These are phyloP conservation scores for Herpetotheres cachinnans DNA, from an alignment of 2,113 vertebrate genomes.

Conservation along the genomic window DNA sequence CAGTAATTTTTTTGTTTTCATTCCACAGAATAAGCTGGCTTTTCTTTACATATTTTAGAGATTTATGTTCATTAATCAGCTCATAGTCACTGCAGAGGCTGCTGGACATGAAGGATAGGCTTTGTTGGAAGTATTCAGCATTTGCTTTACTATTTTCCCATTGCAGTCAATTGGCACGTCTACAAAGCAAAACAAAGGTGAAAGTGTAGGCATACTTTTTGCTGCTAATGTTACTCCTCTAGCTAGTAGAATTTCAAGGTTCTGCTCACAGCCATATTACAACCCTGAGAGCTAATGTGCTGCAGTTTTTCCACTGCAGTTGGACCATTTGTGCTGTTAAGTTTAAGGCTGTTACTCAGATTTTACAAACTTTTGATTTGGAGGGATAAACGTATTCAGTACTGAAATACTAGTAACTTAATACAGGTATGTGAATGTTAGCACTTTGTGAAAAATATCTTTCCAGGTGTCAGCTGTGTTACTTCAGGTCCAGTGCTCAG, in stretches of 20 bases:
- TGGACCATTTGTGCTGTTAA: neutral
- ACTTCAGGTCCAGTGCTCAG: neutral
- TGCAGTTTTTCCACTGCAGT: neutral
- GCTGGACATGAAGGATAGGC: neutral
- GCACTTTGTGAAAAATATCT: neutral
- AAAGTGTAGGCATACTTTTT: neutral
- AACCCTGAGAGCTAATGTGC: neutral
- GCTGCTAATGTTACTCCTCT: neutral
- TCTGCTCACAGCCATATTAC: neutral
- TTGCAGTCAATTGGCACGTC: neutral
- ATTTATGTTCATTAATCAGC: neutral
- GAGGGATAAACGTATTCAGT: neutral
- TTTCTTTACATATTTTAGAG: neutral
- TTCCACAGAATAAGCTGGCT: neutral
- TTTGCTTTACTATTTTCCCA: neutral
- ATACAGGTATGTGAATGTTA: neutral
- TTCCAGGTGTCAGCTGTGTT: neutral
- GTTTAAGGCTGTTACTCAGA: neutral
- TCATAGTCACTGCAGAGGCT: neutral
- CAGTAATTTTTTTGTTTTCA: neutral
- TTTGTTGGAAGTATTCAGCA: neutral
- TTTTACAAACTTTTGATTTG: neutral
- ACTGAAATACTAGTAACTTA: neutral
- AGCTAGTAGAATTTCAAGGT: neutral
- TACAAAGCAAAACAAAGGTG: neutral